Conservation (phyloP, 2,888 invertebrate genomes). For the Chelonus formosanus region DNA sequence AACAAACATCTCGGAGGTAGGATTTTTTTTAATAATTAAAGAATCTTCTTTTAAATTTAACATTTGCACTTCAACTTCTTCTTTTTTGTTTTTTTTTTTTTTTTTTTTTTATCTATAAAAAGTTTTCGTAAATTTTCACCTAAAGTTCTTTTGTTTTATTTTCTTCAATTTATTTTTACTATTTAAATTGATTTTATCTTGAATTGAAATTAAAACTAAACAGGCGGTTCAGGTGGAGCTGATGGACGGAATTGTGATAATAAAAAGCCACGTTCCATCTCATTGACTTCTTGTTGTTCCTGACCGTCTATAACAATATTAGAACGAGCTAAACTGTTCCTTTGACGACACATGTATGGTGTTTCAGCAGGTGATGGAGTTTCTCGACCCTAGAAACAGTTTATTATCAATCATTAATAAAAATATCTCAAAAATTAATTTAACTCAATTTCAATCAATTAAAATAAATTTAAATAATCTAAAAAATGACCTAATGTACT, state of each 20-base stretch:
- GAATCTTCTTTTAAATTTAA: too few species aligned
- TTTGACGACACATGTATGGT: slow-evolving; percentile 83
- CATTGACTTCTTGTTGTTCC: slow-evolving; percentile 62
- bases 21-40: too few species aligned
- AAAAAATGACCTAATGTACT: too few species aligned
- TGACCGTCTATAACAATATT: slow-evolving; percentile 50
- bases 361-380: slow-evolving; percentile 82
- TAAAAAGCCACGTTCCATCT: slow-evolving; percentile 63
- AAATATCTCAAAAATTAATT: slow-evolving; percentile 1
- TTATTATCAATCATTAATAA: slow-evolving; percentile 5
- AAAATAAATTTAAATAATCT: too few species aligned
- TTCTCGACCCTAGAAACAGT: slow-evolving; percentile 67
- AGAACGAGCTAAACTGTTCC: slow-evolving; percentile 73
- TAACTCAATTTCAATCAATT: not conserved
- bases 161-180: too few species aligned
- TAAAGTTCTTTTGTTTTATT: too few species aligned
- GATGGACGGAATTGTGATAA: slow-evolving; percentile 59
- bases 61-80: too few species aligned
- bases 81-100: too few species aligned
- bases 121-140: too few species aligned
- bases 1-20: too few species aligned
- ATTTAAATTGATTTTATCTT: too few species aligned
- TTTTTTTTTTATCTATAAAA: too few species aligned
- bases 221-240: slow-evolving; percentile 42
- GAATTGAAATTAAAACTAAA: slow-evolving; percentile 24